Percentiles rank a stretch among this genome's conserved stretches.
Evolutionary conservation across 1,140 invertebrate genomes (phyloP).

Genomic region (Carposina sasakii): DNA sequence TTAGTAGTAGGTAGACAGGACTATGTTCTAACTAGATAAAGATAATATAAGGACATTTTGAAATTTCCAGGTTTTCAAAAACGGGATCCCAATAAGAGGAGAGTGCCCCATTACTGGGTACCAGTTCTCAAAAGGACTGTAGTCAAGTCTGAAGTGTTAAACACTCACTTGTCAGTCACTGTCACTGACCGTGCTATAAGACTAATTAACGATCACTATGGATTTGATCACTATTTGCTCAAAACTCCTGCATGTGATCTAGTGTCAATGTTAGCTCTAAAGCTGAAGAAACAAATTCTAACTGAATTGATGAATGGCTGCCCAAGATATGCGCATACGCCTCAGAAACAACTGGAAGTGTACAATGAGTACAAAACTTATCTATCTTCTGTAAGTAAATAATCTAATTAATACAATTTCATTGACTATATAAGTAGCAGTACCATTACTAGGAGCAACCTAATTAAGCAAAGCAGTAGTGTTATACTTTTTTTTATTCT

Average conservation of each 20-base stretch:
- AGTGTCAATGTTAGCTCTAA: slow-evolving; percentile 85
- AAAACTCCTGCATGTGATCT: slow-evolving; percentile 93
- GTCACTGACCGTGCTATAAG: slow-evolving; percentile 87
- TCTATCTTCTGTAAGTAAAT: slow-evolving; percentile 80
- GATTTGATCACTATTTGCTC: slow-evolving; percentile 96
- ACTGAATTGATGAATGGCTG: slow-evolving; percentile 82
- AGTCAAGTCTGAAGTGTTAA: slow-evolving; percentile 95
- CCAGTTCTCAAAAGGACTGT: slow-evolving; percentile 84
- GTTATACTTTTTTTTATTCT: too few relatives aligned
- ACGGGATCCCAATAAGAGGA: slow-evolving; percentile 72
- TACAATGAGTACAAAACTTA: slow-evolving; percentile 89
- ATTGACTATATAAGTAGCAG: too few relatives aligned
- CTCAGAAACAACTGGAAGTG: slow-evolving; percentile 81
- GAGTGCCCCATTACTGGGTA: slow-evolving; percentile 89
- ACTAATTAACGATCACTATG: slow-evolving; percentile 91
- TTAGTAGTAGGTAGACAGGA: too few relatives aligned
- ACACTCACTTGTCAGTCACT: slow-evolving; percentile 86
- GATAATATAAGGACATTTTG: neutral
- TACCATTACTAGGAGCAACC: too few relatives aligned
- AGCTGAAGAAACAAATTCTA: slow-evolving; percentile 89
- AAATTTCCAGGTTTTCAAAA: slow-evolving; percentile 82
- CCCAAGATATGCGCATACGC: slow-evolving; percentile 81
- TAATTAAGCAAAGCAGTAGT: too few relatives aligned
- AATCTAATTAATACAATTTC: slow-evolving; percentile 6
- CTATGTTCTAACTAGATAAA: too few relatives aligned